Evolutionary conservation across 2,113 vertebrate genomes (phyloP), one percentile per base, ranked within the genome.

Genomic region (Diphyllodes magnificus): DNA sequence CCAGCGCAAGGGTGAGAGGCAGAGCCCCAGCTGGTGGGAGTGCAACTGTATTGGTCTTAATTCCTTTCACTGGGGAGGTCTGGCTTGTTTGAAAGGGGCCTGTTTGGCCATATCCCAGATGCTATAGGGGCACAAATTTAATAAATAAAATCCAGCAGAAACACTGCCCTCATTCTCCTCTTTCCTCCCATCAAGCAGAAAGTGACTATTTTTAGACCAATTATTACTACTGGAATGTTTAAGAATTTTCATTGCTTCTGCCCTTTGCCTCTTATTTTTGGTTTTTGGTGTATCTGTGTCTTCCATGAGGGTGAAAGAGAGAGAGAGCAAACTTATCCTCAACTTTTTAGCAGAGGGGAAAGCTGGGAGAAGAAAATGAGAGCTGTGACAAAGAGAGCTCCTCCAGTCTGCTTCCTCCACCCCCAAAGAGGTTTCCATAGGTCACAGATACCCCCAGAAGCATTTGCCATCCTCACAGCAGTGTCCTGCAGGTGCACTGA

Each of bases 1-100:
- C 20, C 0, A 0, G 25, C 0, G 0, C 17, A 47, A 42, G 11
- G 31, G 19, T 0, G 3, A 56, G 17, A 63, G 53, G 56, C 35
- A 65, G 37, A 86, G 54, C 30, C 3, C 1, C 47, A 89, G 64
- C 7, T 6, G 1, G 8, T 22, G 39, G 50, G 16, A 70, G 1
- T 31, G 6, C 5, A 22, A 39, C 17, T 54, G 3, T 60, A 13
- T 22, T 65, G 1, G 37, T 11, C 10, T 69, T 72, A 28, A 65
- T 27, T 45, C 18, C 22, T 76, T 45, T 33, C 68, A 13, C 51
- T 37, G 31, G 6, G 13, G 51, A 71, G 15, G 22, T 69, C 59
- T 80, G 88, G 40, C 27, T 82, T 64, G 9, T 84, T 92, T 25
- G 71, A 86, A 64, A 75, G 65, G 72, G 23, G 13, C 13, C 53